Evolutionary conservation across 37 sponge, comb jelly and placozoan genomes (phyloP).

Genomic region (Beroe ovata): DNA sequence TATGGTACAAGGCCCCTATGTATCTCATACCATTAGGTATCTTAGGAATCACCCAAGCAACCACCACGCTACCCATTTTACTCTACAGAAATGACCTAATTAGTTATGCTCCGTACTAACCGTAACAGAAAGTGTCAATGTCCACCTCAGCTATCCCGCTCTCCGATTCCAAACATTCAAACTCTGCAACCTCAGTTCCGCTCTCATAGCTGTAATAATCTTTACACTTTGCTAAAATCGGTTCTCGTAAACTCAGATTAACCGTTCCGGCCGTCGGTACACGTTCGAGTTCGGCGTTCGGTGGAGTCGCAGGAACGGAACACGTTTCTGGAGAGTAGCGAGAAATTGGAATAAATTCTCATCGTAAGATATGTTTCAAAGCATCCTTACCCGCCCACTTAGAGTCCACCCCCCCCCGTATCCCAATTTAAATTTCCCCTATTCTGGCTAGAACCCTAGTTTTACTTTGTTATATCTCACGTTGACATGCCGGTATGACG

Average conservation of each 20-base stretch:
- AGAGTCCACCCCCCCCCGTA: too few relatives aligned
- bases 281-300: background rate
- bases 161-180: background rate
- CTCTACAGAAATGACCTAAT: too few relatives aligned
- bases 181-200: background rate
- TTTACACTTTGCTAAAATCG: background rate
- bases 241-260: background rate
- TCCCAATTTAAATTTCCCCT: background rate
- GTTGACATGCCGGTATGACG: slow-evolving; percentile 17
- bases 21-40: too few relatives aligned
- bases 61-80: too few relatives aligned
- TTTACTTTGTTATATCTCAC: background rate
- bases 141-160: background rate
- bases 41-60: too few relatives aligned
- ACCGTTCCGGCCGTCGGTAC: background rate
- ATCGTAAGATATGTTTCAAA: too few relatives aligned
- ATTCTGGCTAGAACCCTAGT: background rate
- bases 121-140: slow-evolving; percentile 7
- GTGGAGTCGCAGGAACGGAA: background rate
- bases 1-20: too few relatives aligned
- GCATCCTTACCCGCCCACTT: too few relatives aligned
- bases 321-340: slow-evolving; percentile 21
- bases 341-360: too few relatives aligned
- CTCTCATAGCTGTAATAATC: slow-evolving; percentile 7
- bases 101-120: slow-evolving; percentile 21